Percentiles rank a stretch among this genome's conserved stretches.
These are phyloP conservation scores for Tachina fera DNA, from an alignment of 2,888 invertebrate genomes.

Conservation along the genomic window DNA sequence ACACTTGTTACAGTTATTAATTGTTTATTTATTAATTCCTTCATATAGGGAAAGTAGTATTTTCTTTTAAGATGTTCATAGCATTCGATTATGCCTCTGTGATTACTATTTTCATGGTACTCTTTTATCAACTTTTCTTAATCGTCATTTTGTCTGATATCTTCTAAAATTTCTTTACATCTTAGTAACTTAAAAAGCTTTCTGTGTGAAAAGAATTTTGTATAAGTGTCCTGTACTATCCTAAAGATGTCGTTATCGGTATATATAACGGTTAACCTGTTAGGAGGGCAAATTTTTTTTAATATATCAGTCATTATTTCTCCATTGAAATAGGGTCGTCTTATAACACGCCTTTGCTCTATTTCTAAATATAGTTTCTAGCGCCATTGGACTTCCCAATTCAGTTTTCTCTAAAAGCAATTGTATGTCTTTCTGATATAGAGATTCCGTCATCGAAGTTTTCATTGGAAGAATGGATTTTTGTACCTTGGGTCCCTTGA, in stretches of 20 bases:
- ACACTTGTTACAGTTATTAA: slow-evolving; percentile 70
- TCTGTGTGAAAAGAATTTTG: slow-evolving; percentile 56
- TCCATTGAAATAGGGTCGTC: slow-evolving; percentile 47
- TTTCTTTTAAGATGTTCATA: no score
- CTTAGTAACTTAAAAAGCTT: slow-evolving; percentile 27
- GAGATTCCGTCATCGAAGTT: slow-evolving; percentile 69
- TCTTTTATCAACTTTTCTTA: slow-evolving; percentile 24
- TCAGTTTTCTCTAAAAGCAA: slow-evolving; percentile 57
- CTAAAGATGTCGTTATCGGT: slow-evolving; percentile 52
- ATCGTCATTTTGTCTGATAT: slow-evolving; percentile 22
- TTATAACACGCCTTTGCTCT: slow-evolving; percentile 64
- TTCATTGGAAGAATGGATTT: slow-evolving; percentile 67
- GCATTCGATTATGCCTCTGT: no score
- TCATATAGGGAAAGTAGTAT: not conserved
- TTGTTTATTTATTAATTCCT: slow-evolving; percentile 64
- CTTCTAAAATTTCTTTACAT: slow-evolving; percentile 18
- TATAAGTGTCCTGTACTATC: slow-evolving; percentile 65
- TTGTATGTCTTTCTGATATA: slow-evolving; percentile 72
- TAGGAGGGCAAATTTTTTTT: slow-evolving; percentile 65
- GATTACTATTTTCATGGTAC: no score
- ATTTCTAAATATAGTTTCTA: slow-evolving; percentile 67
- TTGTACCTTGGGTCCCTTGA: slow-evolving; percentile 40
- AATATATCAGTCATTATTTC: slow-evolving; percentile 47
- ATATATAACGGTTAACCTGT: slow-evolving; percentile 67
- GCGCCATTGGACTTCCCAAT: slow-evolving; percentile 42